phyloP scores from a whole-genome alignment of 2,888 invertebrate species.

The Tupiocoris notatus region DNA sequence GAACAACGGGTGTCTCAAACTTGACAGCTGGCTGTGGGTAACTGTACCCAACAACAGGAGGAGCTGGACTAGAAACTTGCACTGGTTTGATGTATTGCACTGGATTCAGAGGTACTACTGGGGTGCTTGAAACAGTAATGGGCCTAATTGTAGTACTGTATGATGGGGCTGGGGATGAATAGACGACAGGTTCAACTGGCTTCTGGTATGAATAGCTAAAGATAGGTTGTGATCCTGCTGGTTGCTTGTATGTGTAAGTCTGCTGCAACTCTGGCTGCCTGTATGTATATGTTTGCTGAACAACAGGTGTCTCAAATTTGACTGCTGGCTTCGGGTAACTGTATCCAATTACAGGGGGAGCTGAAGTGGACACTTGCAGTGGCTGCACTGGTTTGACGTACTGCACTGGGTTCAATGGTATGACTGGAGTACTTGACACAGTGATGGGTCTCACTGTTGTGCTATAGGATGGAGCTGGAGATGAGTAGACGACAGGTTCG shows the following conservation, averaged over 20 bases:
- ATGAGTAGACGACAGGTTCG: slow-evolving; percentile 49
- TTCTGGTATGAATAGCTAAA: slow-evolving; percentile 42
- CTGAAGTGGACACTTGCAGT: slow-evolving; percentile 33
- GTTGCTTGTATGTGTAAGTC: not conserved
- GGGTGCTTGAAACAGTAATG: slow-evolving; percentile 44
- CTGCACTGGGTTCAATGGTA: slow-evolving; percentile 33
- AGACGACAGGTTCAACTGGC: slow-evolving; percentile 16
- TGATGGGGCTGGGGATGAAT: slow-evolving; percentile 35
- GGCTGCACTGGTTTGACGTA: slow-evolving; percentile 37
- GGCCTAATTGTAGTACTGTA: slow-evolving; percentile 33
- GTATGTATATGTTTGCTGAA: slow-evolving; percentile 10
- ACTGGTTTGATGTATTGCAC: slow-evolving; percentile 26
- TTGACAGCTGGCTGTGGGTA: slow-evolving; percentile 30
- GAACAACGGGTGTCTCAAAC: slow-evolving; percentile 41
- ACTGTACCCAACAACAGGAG: slow-evolving; percentile 24
- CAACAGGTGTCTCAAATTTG: slow-evolving; percentile 40
- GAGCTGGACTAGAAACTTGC: slow-evolving; percentile 15
- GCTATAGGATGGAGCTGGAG: slow-evolving; percentile 49
- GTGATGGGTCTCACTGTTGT: slow-evolving; percentile 34
- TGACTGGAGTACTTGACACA: slow-evolving; percentile 34
- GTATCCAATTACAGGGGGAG: slow-evolving; percentile 42
- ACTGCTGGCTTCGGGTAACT: slow-evolving; percentile 37
- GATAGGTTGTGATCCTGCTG: slow-evolving; percentile 36
- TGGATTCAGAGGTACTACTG: slow-evolving; percentile 46
- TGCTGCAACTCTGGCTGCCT: not conserved